A percentile compares a stretch with the other conserved stretches of the same genome.
These are phyloP conservation scores for Limenitis camilla DNA, from an alignment of 2,888 invertebrate species.

Conservation along the genomic window DNA sequence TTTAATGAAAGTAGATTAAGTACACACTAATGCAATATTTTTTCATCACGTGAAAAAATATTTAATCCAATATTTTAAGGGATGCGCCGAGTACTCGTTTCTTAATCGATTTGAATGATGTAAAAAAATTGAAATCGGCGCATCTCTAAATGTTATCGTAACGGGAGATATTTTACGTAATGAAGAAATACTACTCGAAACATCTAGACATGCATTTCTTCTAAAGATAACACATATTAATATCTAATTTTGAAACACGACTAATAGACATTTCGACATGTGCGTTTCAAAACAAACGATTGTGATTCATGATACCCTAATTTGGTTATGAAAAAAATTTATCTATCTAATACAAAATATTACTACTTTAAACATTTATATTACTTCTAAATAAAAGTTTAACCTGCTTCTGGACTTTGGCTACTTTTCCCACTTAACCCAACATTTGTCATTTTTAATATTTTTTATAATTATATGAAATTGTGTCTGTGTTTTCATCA, in stretches of 20 bases:
- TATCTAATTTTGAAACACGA: constrained; percentile 18
- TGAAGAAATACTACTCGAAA: background rate
- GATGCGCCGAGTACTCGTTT: too few species aligned
- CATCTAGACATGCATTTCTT: background rate
- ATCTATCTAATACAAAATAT: constrained; percentile 52
- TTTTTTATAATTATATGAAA: too few species aligned
- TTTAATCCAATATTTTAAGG: too few species aligned
- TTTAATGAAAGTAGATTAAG: constrained; percentile 15
- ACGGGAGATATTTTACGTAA: background rate
- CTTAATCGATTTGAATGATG: background rate
- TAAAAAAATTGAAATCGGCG: too few species aligned
- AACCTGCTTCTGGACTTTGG: constrained; percentile 44
- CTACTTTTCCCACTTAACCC: constrained; percentile 34
- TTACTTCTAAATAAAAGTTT: constrained; percentile 41
- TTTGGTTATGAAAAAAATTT: constrained; percentile 32
- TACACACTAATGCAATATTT: constrained; percentile 4
- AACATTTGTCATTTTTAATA: background rate
- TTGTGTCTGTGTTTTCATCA: too few species aligned
- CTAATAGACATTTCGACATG: constrained; percentile 15
- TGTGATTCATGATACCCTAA: constrained; percentile 5
- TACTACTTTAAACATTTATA: constrained; percentile 34
- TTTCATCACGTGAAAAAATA: constrained; percentile 8
- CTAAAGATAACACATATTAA: constrained; percentile 2
- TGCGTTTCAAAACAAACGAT: constrained; percentile 15
- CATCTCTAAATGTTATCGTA: too few species aligned